These are phyloP conservation scores for Antheraea mylitta DNA, from an alignment of 1,140 invertebrate species.

Conservation along the genomic window DNA sequence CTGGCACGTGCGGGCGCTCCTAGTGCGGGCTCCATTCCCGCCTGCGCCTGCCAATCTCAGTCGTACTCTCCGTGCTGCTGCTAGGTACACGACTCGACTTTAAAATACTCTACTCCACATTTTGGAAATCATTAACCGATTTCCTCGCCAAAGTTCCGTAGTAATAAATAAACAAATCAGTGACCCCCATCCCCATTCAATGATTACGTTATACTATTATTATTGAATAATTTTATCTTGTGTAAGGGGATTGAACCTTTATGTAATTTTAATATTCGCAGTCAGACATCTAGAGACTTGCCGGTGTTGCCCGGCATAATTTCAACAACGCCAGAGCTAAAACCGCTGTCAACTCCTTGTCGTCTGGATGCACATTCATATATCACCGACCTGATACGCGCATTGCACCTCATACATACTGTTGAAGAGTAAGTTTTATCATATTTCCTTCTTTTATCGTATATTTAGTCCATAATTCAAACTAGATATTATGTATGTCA, in stretches of 20 bases:
- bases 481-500: no score
- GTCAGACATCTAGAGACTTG: slow-evolving; percentile 33
- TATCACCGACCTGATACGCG: slow-evolving; percentile 81
- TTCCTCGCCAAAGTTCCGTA: no score
- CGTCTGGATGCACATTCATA: slow-evolving; percentile 82
- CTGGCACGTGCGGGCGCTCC: slow-evolving; percentile 89
- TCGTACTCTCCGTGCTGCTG: slow-evolving; percentile 80
- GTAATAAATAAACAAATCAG: no score
- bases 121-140: no score
- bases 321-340: neutral
- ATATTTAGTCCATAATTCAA: no score
- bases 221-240: no score
- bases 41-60: slow-evolving; percentile 89
- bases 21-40: slow-evolving; percentile 90
- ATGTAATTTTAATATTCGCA: neutral
- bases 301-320: slow-evolving; percentile 50
- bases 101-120: no score
- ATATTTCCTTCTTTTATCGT: no score
- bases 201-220: no score
- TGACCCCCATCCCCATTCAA: no score
- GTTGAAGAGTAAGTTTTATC: slow-evolving; percentile 56
- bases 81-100: slow-evolving; percentile 1
- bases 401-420: slow-evolving; percentile 57
- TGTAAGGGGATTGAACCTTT: neutral
- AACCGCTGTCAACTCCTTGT: slow-evolving; percentile 5